Evolutionary conservation across 2,113 vertebrate genomes (phyloP).

Genomic region (Chaenogobius annularis): DNA sequence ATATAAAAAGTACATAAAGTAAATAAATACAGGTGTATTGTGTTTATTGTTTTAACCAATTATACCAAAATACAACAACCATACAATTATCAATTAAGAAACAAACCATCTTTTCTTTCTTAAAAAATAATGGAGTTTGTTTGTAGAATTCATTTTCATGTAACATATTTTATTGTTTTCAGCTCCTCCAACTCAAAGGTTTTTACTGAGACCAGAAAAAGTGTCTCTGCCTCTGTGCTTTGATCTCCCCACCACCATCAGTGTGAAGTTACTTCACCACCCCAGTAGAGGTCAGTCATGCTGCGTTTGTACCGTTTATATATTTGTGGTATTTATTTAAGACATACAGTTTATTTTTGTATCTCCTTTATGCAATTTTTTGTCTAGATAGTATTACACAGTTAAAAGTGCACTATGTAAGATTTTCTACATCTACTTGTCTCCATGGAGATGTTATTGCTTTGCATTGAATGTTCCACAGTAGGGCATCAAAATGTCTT

Average conservation of each 20-base stretch:
- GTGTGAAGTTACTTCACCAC: conserved; percentile 61
- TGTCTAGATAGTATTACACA: background rate
- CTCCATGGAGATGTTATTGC: background rate
- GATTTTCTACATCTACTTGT: background rate
- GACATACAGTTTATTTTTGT: background rate
- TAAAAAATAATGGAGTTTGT: background rate
- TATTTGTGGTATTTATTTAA: too few relatives aligned
- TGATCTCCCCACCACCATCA: conserved; percentile 26
- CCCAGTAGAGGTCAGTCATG: conserved; percentile 55
- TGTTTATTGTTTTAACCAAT: background rate
- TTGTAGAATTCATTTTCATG: background rate
- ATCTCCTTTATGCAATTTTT: background rate
- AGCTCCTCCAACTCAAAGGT: conserved; percentile 36
- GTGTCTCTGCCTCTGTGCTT: conserved; percentile 63
- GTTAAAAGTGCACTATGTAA: background rate
- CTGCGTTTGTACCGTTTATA: background rate
- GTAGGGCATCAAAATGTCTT: background rate
- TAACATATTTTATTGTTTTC: background rate
- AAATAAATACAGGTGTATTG: too few relatives aligned
- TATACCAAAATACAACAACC: background rate
- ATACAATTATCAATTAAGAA: background rate
- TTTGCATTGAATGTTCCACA: background rate
- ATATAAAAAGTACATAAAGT: too few relatives aligned
- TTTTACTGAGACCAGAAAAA: conserved; percentile 56
- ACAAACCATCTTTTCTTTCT: too few relatives aligned